Evolutionary conservation across 64 coral and sea anemone genomes (phyloP), one percentile per base, ranked within the genome.

Genomic region (Stichodactyla mertensii): DNA sequence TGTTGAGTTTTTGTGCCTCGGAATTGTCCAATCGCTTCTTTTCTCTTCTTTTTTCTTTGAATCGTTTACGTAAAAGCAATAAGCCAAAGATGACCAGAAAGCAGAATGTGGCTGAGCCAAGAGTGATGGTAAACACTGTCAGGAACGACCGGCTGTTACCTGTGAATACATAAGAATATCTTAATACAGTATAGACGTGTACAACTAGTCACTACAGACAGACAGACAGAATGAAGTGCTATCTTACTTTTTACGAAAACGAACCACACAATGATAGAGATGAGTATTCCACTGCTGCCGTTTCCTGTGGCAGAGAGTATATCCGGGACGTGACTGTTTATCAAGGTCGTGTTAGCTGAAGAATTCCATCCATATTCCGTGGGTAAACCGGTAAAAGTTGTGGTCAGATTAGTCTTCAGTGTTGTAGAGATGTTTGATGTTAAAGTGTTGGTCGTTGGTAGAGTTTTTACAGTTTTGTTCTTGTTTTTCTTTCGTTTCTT

Each of bases 221-320:
- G 56, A 57, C 56, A 57, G 61, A 64, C 13, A 64, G 64, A 16
- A n/a, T 45, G 36, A 45, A 45, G 36, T 4, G 36, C 9, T 82
- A 23, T 23, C 83, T 85, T 57, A 85, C 83, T 55, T 85, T 59
- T 62, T 0, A 85, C 12, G 18, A 15, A 61, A 59, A 85, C 31
- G 56, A 85, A 10, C 57, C 83, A 62, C 11, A 85, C 26, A 20
- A 85, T 61, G 16, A 85, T 55, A 20, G 83, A 85, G 7, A 85
- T 57, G 0, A 85, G 14, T 16, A 85, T 51, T 18, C 60, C 83
- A 10, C 52, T 45, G 7, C 19, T 52, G 2, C 36, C 52, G 8
- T 81, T 10, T 20, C 13, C n/a, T 12, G 36, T 81, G 36, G 54
- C 79, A 16, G 79, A n/a, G 5, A 52, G 24, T 9, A 55, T 20